Evolutionary conservation across 2,888 invertebrate genomes (phyloP).

Genomic region (Leptinotarsa peninsularis): DNA sequence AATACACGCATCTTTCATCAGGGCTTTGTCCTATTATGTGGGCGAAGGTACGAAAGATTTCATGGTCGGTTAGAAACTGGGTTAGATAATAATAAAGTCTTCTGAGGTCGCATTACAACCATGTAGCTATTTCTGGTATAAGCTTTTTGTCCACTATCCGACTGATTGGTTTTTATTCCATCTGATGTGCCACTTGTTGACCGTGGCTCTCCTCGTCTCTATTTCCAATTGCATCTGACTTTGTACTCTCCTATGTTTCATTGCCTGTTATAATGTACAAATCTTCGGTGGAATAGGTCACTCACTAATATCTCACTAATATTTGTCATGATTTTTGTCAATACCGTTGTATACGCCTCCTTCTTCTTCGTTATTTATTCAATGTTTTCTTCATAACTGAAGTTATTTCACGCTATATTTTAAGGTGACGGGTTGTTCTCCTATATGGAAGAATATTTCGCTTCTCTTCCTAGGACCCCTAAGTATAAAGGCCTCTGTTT

Average conservation of each 20-base stretch:
- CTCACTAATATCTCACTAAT: constrained; percentile 18
- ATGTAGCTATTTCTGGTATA: neutral
- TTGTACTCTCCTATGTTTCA: no score
- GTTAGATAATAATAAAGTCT: neutral
- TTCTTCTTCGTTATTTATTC: neutral
- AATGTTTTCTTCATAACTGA: neutral
- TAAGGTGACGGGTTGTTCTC: no score
- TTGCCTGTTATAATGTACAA: no score
- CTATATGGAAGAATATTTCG: no score
- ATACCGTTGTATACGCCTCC: neutral
- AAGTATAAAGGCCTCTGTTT: no score
- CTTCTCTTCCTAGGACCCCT: no score
- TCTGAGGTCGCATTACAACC: neutral
- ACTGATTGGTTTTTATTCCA: neutral
- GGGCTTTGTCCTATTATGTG: neutral
- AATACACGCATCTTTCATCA: no score
- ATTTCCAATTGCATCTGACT: no score
- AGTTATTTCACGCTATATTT: no score
- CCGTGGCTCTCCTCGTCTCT: neutral
- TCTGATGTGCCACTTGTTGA: neutral
- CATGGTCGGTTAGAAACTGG: neutral
- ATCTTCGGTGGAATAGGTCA: no score
- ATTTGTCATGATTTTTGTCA: constrained; percentile 21
- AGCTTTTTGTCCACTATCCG: constrained; percentile 1
- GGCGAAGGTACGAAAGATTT: neutral